Percentiles rank a stretch among this genome's conserved stretches.
Conservation (phyloP, 2,888 invertebrate genomes). For the Epinotia brunnichana region DNA sequence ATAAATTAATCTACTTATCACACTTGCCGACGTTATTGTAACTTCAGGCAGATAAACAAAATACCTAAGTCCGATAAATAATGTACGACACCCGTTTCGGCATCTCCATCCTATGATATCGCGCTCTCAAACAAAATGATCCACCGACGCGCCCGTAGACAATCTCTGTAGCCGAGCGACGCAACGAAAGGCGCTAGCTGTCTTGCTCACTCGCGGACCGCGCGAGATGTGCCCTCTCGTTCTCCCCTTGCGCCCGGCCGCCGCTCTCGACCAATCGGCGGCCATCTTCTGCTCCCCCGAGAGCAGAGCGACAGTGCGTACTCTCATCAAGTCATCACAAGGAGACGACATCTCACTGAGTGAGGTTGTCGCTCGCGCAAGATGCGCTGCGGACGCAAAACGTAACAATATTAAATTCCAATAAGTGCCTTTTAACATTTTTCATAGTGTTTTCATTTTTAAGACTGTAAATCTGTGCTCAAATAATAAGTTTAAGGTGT, state of each 20-base stretch:
- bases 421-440: slow-evolving; percentile 66
- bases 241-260: slow-evolving; percentile 72
- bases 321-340: slow-evolving; percentile 79
- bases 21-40: slow-evolving; percentile 58
- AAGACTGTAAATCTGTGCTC: slow-evolving; percentile 73
- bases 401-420: slow-evolving; percentile 55
- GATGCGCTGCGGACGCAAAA: slow-evolving; percentile 60
- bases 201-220: slow-evolving; percentile 72
- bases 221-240: slow-evolving; percentile 76
- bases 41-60: slow-evolving; percentile 54
- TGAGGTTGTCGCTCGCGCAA: slow-evolving; percentile 78
- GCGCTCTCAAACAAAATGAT: slow-evolving; percentile 71
- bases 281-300: slow-evolving; percentile 83
- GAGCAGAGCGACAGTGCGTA: slow-evolving; percentile 83
- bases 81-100: slow-evolving; percentile 59
- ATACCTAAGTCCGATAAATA: slow-evolving; percentile 55
- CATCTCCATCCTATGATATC: slow-evolving; percentile 80
- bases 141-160: slow-evolving; percentile 70
- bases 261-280: slow-evolving; percentile 80
- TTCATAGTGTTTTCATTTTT: slow-evolving; percentile 57
- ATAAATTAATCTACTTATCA: slow-evolving; percentile 42
- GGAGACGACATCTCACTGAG: slow-evolving; percentile 81
- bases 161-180: slow-evolving; percentile 77
- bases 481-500: slow-evolving; percentile 64
- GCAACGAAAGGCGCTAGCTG: slow-evolving; percentile 73